phyloP scores from a whole-genome alignment of 2,888 invertebrate species.

The Clivina fossor region DNA sequence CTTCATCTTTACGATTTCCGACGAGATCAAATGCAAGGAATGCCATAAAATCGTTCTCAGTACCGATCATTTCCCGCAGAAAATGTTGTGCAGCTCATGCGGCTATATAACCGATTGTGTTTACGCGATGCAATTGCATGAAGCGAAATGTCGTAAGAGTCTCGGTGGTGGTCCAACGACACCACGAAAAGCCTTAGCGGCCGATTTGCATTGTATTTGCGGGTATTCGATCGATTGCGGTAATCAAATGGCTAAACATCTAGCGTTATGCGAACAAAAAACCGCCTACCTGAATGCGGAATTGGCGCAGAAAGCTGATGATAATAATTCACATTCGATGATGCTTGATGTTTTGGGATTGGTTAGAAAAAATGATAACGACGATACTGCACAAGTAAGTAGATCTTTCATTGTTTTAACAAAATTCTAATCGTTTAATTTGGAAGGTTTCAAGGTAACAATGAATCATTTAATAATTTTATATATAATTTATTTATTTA shows the following conservation, averaged over 20 bases:
- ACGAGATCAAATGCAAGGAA: too few relatives aligned
- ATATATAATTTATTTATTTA: too few relatives aligned
- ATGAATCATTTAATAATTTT: too few relatives aligned
- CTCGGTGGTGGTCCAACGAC: constrained; percentile 42
- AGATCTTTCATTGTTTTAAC: too few relatives aligned
- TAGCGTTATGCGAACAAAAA: constrained; percentile 71
- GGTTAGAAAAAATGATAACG: constrained; percentile 59
- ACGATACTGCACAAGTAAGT: too few relatives aligned
- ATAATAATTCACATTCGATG: constrained; percentile 54
- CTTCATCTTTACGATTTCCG: too few relatives aligned
- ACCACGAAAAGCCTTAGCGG: constrained; percentile 61
- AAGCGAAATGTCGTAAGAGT: constrained; percentile 53
- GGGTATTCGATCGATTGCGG: constrained; percentile 57
- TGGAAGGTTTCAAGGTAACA: too few relatives aligned
- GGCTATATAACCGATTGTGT: constrained; percentile 82
- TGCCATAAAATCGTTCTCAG: neutral
- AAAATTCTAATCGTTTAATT: too few relatives aligned
- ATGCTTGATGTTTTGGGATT: constrained; percentile 63
- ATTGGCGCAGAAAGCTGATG: constrained; percentile 64
- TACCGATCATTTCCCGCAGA: neutral
- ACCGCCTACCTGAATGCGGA: constrained; percentile 70
- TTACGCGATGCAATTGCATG: constrained; percentile 77
- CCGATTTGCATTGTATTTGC: constrained; percentile 76
- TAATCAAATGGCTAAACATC: constrained; percentile 67
- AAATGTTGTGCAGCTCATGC: constrained; percentile 54